Conservation (phyloP, 2,888 invertebrate species). For the Agrochola lychnidis region DNA sequence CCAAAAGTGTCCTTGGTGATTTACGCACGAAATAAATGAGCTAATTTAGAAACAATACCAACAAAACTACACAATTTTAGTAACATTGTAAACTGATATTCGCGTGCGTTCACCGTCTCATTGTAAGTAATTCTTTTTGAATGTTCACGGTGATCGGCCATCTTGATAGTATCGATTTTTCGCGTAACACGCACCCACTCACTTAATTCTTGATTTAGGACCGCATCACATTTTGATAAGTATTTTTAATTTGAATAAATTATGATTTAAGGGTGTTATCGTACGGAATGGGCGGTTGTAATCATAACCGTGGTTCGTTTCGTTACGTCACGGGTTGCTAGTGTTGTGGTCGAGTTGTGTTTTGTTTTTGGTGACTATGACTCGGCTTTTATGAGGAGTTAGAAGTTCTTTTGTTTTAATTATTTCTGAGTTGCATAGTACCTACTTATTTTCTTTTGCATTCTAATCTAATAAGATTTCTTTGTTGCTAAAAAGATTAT, state of each 20-base stretch:
- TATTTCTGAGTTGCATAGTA: neutral
- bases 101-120: constrained; percentile 80
- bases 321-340: constrained; percentile 68
- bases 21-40: neutral
- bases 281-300: constrained; percentile 84
- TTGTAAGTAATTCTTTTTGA: constrained; percentile 75
- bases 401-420: constrained; percentile 10
- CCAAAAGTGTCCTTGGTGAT: too few species aligned
- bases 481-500: neutral
- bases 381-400: constrained; percentile 12
- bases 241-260: constrained; percentile 91
- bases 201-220: constrained; percentile 90
- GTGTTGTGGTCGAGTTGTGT: constrained; percentile 40
- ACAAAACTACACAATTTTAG: constrained; percentile 17
- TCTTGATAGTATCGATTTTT: constrained; percentile 84
- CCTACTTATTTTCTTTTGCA: neutral
- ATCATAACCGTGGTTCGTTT: constrained; percentile 83
- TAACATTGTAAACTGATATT: constrained; percentile 83
- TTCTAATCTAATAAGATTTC: neutral
- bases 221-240: constrained; percentile 91
- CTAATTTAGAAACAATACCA: constrained; percentile 8
- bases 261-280: constrained; percentile 89
- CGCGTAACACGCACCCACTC: constrained; percentile 85
- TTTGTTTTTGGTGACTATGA: constrained; percentile 50
- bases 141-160: constrained; percentile 88